phyloP scores from a whole-genome alignment of 2,113 vertebrate species.

The Eurystomus gularis region DNA sequence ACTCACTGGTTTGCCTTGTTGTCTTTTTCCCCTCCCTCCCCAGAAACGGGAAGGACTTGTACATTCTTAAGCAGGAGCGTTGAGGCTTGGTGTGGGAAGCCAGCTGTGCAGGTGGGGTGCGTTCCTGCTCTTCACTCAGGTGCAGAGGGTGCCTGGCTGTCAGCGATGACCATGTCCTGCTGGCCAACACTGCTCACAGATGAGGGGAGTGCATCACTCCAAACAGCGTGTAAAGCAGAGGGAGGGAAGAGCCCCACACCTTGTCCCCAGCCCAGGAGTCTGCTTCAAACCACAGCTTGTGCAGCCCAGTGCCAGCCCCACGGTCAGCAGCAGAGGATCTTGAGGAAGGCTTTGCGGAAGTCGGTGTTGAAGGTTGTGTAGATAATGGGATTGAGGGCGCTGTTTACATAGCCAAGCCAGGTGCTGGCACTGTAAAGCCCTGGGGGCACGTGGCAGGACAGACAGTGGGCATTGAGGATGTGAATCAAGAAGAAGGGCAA shows the following conservation, averaged over 20 bases:
- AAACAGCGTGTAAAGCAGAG: background rate
- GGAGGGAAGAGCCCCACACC: background rate
- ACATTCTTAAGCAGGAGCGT: background rate
- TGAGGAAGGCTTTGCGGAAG: slow-evolving; percentile 93
- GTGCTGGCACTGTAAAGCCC: slow-evolving; percentile 90
- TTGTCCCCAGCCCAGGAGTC: background rate
- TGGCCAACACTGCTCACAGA: rapidly evolving
- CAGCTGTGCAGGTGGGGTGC: rapidly evolving
- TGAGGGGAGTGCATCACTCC: background rate
- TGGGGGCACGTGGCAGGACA: slow-evolving; percentile 83
- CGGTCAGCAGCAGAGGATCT: slow-evolving; percentile 87
- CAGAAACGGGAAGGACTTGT: background rate
- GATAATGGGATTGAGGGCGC: slow-evolving; percentile 91
- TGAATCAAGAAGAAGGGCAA: slow-evolving; percentile 94
- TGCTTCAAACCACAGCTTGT: rapidly evolving
- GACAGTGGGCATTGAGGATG: slow-evolving; percentile 90
- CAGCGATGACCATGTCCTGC: rapidly evolving
- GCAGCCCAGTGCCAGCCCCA: rapidly evolving
- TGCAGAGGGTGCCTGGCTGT: background rate
- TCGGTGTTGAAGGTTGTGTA: slow-evolving; percentile 94
- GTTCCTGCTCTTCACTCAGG: background rate
- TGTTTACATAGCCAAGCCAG: slow-evolving; percentile 94
- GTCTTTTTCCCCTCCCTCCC: background rate
- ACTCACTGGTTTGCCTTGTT: background rate
- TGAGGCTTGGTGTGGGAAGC: background rate